Percentiles rank a stretch among this genome's conserved stretches.
These are phyloP conservation scores for Schizaphis graminum DNA, from an alignment of 2,888 invertebrate genomes.

Conservation along the genomic window DNA sequence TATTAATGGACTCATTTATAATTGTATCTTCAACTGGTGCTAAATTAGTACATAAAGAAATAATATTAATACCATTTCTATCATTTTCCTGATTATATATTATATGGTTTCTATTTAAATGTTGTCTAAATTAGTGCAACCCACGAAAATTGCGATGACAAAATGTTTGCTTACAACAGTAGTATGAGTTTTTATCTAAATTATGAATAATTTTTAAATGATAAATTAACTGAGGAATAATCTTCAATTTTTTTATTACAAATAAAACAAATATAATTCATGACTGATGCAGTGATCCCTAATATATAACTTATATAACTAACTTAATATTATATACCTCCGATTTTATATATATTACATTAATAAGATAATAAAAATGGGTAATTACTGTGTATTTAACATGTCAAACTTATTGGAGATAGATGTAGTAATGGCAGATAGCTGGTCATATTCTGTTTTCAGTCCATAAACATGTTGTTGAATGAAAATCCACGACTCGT, in stretches of 20 bases:
- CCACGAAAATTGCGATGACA: background rate
- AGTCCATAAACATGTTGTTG: constrained; percentile 2
- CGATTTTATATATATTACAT: background rate
- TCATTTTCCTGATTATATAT: constrained; percentile 5
- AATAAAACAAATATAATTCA: constrained; percentile 17
- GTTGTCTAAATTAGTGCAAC: constrained; percentile 6
- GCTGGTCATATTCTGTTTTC: background rate
- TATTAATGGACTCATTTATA: constrained; percentile 2
- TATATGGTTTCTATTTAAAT: constrained; percentile 7
- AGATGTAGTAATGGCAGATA: constrained; percentile 12
- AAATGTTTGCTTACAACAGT: constrained; percentile 12
- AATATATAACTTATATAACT: background rate
- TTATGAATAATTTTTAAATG: constrained; percentile 13
- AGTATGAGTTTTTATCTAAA: constrained; percentile 11
- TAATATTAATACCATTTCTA: background rate
- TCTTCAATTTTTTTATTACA: background rate
- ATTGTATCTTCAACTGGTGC: constrained; percentile 2
- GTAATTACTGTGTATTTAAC: constrained; percentile 2
- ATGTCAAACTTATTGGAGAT: background rate
- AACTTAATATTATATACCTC: background rate
- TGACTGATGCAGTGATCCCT: background rate
- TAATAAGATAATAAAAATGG: background rate
- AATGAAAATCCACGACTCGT: constrained; percentile 17
- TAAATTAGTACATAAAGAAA: background rate
- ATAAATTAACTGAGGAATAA: background rate